Evolutionary conservation across 1,140 invertebrate genomes (phyloP), one percentile per base, ranked within the genome.

Genomic region (Orussus abietinus): DNA sequence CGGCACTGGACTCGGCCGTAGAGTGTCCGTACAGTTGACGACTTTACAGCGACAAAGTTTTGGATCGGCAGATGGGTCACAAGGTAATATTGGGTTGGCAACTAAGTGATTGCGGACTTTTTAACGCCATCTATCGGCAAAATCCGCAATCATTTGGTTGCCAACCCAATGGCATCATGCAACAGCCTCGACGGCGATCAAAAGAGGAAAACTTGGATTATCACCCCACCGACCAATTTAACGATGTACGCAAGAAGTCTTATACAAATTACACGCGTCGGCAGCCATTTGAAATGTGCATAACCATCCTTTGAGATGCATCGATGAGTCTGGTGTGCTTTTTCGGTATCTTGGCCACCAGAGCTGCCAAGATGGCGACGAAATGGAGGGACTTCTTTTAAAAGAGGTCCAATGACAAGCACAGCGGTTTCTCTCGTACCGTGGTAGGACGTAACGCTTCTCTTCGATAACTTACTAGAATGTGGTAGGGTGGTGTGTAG

Each of bases 271-370:
- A 57, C 39, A 38, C n/a, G n/a, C n/a, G 46, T 25, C 46, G 45
- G 32, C 45, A 53, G 37, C 36, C 47, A 28, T 48, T 57, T 19
- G 64, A 62, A 41, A 51, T 56, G 39, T 48, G 57, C 18, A 52
- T 64, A 31, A 47, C 50, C 6, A 68, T 62, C 19, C 51, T 74
- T n/a, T 74, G 72, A 70, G 66, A 72, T 35, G 58, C 66, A 19
- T 39, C 74, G 11, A 62, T 71, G 1, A 63, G 64, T 38, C 64
- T 75, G 7, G 72, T 75, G 9, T 75, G 73, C 42, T 73, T 72
- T 3, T 49, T 75, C 12, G 71, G 72, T 17, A 66, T 66, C 28
- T 47, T 75, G 26, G 65, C 72, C 5, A 57, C 71, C 3, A 62
- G 69, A 35, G 69, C 66, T 20, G 68, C 68, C 11, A 71, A 71